phyloP scores from a whole-genome alignment of 2,797 vertebrate species.

The Semaprochilodus insignis region DNA sequence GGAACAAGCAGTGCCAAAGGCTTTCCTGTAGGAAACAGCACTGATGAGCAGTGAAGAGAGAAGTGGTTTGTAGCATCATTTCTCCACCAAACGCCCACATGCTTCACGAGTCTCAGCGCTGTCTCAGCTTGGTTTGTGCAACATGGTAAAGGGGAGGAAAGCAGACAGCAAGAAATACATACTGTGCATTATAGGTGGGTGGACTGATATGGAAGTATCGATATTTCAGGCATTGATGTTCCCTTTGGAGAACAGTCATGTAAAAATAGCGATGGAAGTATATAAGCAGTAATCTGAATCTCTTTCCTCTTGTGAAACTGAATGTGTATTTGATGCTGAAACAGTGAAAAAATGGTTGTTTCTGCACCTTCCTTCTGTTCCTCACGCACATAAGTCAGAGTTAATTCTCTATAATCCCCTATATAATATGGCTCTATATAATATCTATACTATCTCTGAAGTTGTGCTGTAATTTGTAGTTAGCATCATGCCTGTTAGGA shows the following conservation, averaged over 20 bases:
- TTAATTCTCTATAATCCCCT: too few species aligned
- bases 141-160: not conserved
- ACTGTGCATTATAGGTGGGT: not conserved
- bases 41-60: not conserved
- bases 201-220: not conserved
- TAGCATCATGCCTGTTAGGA: too few species aligned
- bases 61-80: slow-evolving; percentile 3
- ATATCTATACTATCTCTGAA: too few species aligned
- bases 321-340: too few species aligned
- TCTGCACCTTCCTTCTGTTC: too few species aligned
- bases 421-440: too few species aligned
- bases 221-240: not conserved
- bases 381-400: too few species aligned
- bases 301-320: too few species aligned
- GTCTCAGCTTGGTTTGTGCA: slow-evolving; percentile 5
- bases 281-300: too few species aligned
- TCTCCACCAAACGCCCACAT: slow-evolving; percentile 25
- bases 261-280: not conserved
- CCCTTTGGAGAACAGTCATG: not conserved
- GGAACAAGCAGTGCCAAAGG: not conserved
- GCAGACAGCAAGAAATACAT: not conserved
- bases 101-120: not conserved
- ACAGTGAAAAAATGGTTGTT: too few species aligned
- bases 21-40: not conserved
- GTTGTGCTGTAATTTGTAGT: too few species aligned